Evolutionary conservation across 2,113 vertebrate genomes (phyloP), one percentile per base, ranked within the genome.

Genomic region (Brienomyrus brachyistius): DNA sequence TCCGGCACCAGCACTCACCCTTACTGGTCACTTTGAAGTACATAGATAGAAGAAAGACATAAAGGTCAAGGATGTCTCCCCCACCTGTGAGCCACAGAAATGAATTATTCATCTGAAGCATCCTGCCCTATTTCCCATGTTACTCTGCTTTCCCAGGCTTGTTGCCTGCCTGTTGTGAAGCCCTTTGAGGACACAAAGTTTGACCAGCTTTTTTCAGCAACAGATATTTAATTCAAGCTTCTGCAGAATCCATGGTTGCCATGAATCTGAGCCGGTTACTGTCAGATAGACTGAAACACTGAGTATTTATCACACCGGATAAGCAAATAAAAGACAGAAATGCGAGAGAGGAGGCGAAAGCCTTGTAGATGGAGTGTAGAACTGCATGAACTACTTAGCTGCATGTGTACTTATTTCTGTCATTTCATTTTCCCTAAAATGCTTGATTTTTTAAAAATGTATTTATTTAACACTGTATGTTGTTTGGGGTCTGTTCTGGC

Each of bases 11-110:
- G 85, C 17, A 11, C 5, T 56, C 52, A 47, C 8, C 54, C n/a
- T 83, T 45, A 89, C 56, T 48, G 89, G 54, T 85, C 52, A 86
- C 56, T 88, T 50, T 74, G 56, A 35, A 85, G 82, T 66, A n/a
- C 40, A 89, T 52, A 50, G 80, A 89, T 48, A 21, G 50, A 56
- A 52, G 85, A 19, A n/a, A 56, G 85, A 89, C 17, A n/a, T 9
- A 27, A 45, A 48, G 52, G 74, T 56, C 70, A 89, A 83, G 27
- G 21, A 56, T 52, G 66, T 43, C 74, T 35, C 40, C 23, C 85
- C 13, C 31, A 87, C 51, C 51, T 56, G 51, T 87, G 85, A 87
- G 51, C 51, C 51, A 87, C 50, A 54, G 85, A 54, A 35, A 15
- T 89, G 51, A 86, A 86, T 89, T 31, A 70, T 70, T 31, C 82